Percentiles rank a stretch among this genome's conserved stretches.
Conservation (phyloP, 92 coral and sea anemone species). For the Hydrozoanthus gracilis region DNA sequence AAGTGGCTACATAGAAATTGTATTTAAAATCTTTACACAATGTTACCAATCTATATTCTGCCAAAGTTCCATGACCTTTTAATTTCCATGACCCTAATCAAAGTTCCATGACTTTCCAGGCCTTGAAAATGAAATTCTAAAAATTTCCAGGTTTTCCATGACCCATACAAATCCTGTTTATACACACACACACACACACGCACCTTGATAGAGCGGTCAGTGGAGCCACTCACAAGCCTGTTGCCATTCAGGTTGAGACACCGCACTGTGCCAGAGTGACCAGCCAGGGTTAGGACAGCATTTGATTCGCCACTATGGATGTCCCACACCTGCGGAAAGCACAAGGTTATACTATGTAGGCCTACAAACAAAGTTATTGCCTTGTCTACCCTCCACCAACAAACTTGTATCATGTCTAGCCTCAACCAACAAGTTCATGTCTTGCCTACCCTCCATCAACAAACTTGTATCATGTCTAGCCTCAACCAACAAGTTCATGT, state of each 20-base stretch:
- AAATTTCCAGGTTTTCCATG: not conserved
- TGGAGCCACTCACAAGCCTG: slow-evolving; percentile 98
- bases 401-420: not conserved
- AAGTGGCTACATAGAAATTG: too few relatives aligned
- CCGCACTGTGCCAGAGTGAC: slow-evolving; percentile 98
- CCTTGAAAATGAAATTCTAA: not conserved
- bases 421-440: too few relatives aligned
- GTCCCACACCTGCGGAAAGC: slow-evolving; percentile 78
- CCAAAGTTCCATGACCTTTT: too few relatives aligned
- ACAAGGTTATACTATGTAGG: too few relatives aligned
- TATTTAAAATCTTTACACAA: too few relatives aligned
- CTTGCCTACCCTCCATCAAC: too few relatives aligned
- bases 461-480: too few relatives aligned
- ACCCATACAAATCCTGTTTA: not conserved
- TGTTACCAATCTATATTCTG: too few relatives aligned
- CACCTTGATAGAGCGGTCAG: slow-evolving; percentile 97
- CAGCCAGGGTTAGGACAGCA: slow-evolving; percentile 93
- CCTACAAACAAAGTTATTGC: too few relatives aligned
- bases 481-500: too few relatives aligned
- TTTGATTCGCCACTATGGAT: slow-evolving; percentile 80
- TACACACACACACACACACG: not conserved
- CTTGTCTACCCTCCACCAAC: not conserved
- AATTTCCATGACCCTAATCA: too few relatives aligned
- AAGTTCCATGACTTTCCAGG: too few relatives aligned
- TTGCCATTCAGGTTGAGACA: slow-evolving; percentile 94